Conservation (phyloP, 1,140 invertebrate genomes). For the Choristoneura fumiferana region DNA sequence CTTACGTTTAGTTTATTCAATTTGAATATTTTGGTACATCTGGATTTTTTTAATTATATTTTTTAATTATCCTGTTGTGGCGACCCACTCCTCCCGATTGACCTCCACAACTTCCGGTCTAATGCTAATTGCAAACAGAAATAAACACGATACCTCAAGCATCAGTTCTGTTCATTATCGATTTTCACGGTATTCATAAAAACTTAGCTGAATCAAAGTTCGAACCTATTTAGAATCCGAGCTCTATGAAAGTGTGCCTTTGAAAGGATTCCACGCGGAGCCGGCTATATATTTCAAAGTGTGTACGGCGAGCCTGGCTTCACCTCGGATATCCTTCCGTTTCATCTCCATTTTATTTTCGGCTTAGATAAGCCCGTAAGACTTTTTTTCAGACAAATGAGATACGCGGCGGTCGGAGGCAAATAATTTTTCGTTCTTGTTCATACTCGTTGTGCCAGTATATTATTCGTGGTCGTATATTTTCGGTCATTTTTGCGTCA, state of each 20-base stretch:
- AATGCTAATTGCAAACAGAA: too few relatives aligned
- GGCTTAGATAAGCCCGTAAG: conserved; percentile 42
- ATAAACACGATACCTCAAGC: too few relatives aligned
- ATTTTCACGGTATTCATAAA: neutral
- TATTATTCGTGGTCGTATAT: neutral
- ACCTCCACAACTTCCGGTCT: too few relatives aligned
- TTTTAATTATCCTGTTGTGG: too few relatives aligned
- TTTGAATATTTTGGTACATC: too few relatives aligned
- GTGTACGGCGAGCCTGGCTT: conserved; percentile 32
- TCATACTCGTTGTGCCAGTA: conserved; percentile 20
- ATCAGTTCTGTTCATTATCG: too few relatives aligned
- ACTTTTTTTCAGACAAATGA: conserved; percentile 45
- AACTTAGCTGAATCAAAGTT: conserved; percentile 24
- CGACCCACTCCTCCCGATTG: too few relatives aligned
- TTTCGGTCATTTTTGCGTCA: neutral
- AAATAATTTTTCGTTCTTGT: conserved; percentile 26
- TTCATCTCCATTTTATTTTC: conserved; percentile 57
- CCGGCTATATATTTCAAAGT: conserved; percentile 49
- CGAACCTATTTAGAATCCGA: conserved; percentile 23
- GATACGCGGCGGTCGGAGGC: conserved; percentile 25
- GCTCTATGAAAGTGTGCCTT: conserved; percentile 33
- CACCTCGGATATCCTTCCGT: conserved; percentile 44
- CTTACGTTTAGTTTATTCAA: too few relatives aligned
- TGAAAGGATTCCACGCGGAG: conserved; percentile 28
- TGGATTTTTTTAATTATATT: too few relatives aligned